phyloP scores from a whole-genome alignment of 2,888 invertebrate species.

The Eugnorisma glareosa region DNA sequence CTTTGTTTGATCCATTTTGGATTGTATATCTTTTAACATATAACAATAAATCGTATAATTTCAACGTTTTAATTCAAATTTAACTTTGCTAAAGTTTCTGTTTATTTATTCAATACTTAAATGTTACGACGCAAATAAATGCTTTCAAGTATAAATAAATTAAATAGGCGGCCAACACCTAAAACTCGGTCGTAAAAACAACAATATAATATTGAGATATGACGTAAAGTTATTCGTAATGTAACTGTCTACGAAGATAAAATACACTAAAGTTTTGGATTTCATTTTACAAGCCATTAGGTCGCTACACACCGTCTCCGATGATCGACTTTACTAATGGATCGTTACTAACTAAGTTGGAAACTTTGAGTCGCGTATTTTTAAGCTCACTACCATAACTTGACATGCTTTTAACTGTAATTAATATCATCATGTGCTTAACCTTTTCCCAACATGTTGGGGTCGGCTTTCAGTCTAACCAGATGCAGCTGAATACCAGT shows the following conservation, averaged over 20 bases:
- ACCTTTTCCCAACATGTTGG: too few relatives aligned
- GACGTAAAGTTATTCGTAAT: conserved; percentile 24
- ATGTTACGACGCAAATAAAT: conserved; percentile 20
- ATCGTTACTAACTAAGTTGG: conserved; percentile 21
- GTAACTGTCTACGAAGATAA: conserved; percentile 13
- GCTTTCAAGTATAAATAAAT: conserved; percentile 1
- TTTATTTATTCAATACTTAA: conserved; percentile 1
- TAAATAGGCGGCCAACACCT: neutral
- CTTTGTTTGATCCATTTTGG: conserved; percentile 6
- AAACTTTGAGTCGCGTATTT: conserved; percentile 25
- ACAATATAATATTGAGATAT: conserved; percentile 29
- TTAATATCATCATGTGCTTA: neutral
- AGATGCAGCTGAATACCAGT: too few relatives aligned
- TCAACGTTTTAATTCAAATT: neutral
- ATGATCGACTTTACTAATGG: conserved; percentile 40
- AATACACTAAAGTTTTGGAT: conserved; percentile 49
- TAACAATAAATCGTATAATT: conserved; percentile 9
- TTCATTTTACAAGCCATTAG: conserved; percentile 48
- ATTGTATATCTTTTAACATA: conserved; percentile 6
- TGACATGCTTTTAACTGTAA: conserved; percentile 8
- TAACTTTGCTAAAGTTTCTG: neutral
- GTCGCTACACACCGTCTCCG: conserved; percentile 22
- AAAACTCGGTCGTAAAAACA: conserved; percentile 3
- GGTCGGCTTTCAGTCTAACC: too few relatives aligned
- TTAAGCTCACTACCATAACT: conserved; percentile 3